Evolutionary conservation across 2,888 invertebrate genomes (phyloP).

Genomic region (Celastrina argiolus): DNA sequence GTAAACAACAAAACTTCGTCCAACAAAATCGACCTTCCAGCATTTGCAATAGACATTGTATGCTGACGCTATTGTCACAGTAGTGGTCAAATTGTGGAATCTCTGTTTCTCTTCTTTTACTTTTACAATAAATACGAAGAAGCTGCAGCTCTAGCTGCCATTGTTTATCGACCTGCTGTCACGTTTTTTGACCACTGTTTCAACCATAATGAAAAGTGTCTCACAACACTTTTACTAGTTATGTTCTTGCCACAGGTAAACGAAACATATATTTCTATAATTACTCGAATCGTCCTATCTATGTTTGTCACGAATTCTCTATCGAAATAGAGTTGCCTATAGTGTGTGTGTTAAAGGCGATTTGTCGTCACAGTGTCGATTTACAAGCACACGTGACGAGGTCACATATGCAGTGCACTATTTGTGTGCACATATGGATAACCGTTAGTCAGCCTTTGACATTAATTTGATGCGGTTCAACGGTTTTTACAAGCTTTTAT

Average conservation of each 20-base stretch:
- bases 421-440: conserved; percentile 9
- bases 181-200: no score
- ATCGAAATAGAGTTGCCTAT: background rate
- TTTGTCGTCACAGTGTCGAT: conserved; percentile 24
- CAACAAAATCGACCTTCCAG: background rate
- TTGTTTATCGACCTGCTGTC: no score
- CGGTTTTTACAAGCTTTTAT: background rate
- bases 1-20: background rate
- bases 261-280: no score
- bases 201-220: no score
- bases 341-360: conserved; percentile 4
- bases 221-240: no score
- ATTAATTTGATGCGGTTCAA: background rate
- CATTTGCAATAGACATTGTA: background rate
- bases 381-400: conserved; percentile 20
- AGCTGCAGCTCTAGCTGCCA: no score
- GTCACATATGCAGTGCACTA: conserved; percentile 17
- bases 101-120: background rate
- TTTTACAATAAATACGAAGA: background rate
- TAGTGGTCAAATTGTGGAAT: background rate
- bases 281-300: no score
- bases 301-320: no score
- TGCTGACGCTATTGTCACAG: background rate
- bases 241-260: no score
- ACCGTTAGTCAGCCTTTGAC: conserved; percentile 13